phyloP scores from a whole-genome alignment of 2,797 vertebrate genomes.

The Stomatorhinus walkeri region DNA sequence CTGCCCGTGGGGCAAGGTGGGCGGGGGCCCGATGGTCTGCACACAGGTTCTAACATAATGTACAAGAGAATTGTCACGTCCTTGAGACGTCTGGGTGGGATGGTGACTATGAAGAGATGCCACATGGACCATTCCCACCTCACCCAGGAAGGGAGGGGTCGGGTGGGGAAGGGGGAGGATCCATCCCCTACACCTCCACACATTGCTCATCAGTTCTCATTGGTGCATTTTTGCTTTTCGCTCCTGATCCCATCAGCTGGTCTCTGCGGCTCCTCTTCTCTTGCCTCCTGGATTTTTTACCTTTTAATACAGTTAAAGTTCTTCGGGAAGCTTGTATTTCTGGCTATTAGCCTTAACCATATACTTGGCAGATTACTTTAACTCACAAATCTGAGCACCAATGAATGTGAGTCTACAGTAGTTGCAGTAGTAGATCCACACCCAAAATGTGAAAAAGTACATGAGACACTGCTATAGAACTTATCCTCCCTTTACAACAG shows the following conservation, averaged over 20 bases:
- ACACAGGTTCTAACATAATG: background rate
- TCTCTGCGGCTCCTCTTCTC: constrained; percentile 11
- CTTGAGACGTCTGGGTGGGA: background rate
- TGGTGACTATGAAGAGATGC: background rate
- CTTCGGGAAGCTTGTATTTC: background rate
- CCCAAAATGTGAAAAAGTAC: background rate
- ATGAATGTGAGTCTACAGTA: background rate
- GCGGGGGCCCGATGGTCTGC: background rate
- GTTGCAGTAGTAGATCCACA: background rate
- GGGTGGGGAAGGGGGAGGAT: background rate
- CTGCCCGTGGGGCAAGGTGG: background rate
- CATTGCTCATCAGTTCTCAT: constrained; percentile 14
- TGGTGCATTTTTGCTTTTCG: background rate
- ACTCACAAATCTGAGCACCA: background rate
- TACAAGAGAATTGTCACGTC: background rate
- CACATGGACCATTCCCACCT: background rate
- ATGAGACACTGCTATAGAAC: background rate
- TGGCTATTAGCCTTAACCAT: background rate
- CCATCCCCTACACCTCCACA: constrained; percentile 11
- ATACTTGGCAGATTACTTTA: background rate
- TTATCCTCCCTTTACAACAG: background rate
- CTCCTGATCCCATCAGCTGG: background rate
- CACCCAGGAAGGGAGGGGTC: background rate
- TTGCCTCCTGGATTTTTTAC: background rate
- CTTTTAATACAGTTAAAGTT: background rate